Evolutionary conservation across 2,888 invertebrate species (phyloP).

Genomic region (Leptopilina myrica): DNA sequence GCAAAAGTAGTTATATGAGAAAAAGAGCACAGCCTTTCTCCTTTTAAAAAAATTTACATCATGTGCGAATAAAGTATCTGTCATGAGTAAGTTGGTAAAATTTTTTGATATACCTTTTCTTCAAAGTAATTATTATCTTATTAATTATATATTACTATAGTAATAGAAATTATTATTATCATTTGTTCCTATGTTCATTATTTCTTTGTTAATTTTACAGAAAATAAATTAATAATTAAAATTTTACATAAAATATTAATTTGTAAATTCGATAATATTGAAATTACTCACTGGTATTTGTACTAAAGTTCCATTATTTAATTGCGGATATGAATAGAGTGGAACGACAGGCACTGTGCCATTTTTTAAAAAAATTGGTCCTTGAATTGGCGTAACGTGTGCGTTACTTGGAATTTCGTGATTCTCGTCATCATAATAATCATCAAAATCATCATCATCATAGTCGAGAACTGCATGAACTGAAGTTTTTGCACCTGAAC

Average conservation of each 20-base stretch:
- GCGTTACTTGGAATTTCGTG: constrained; percentile 75
- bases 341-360: constrained; percentile 92
- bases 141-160: background rate
- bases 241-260: too few species aligned
- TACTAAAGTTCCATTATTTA: constrained; percentile 91
- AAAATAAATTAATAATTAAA: too few species aligned
- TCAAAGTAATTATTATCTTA: too few species aligned
- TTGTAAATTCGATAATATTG: background rate
- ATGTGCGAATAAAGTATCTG: too few species aligned
- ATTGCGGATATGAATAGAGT: constrained; percentile 88
- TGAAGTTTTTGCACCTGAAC: constrained; percentile 79
- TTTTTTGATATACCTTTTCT: background rate
- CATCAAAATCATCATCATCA: constrained; percentile 79
- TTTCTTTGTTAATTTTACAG: too few species aligned
- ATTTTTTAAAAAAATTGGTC: constrained; percentile 91
- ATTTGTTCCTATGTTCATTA: too few species aligned
- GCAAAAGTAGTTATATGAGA: constrained; percentile 14
- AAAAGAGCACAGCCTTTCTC: constrained; percentile 24
- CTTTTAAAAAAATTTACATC: constrained; percentile 22
- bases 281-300: constrained; percentile 90
- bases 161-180: background rate
- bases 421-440: constrained; percentile 79
- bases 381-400: constrained; percentile 90
- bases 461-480: constrained; percentile 86
- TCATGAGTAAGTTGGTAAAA: background rate